These are phyloP conservation scores for Bos taurus DNA, from an alignment of 2,113 vertebrate species.

Conservation along the genomic window DNA sequence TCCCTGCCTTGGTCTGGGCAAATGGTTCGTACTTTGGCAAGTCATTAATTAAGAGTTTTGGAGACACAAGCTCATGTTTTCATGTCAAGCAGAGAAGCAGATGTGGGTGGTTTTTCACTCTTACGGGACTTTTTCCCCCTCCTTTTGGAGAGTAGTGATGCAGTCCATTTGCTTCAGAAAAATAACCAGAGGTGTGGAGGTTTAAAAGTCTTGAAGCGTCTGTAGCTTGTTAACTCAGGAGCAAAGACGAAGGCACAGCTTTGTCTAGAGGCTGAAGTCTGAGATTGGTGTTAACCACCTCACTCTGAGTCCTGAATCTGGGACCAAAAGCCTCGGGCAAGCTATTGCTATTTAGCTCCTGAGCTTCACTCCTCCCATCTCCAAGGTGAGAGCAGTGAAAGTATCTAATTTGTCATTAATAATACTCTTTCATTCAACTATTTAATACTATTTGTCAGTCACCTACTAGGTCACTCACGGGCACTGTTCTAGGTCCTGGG, in stretches of 20 bases:
- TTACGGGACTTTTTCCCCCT: not conserved
- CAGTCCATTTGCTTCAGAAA: constrained; percentile 26
- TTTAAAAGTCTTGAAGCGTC: not conserved
- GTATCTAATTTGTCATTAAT: accelerated
- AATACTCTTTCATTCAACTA: not conserved
- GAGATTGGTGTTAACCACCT: not conserved
- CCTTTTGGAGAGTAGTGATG: not conserved
- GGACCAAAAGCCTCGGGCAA: accelerated
- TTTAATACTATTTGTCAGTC: not conserved
- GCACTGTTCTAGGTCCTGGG: not conserved
- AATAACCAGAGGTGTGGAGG: not conserved
- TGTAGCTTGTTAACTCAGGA: not conserved
- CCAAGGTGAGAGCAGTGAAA: accelerated
- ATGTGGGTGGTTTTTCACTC: constrained; percentile 23
- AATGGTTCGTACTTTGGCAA: constrained; percentile 68
- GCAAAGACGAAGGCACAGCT: not conserved
- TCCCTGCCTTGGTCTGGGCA: constrained; percentile 52
- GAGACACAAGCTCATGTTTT: constrained; percentile 54
- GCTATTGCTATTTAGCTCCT: not conserved
- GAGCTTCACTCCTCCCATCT: not conserved
- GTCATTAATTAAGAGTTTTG: constrained; percentile 41
- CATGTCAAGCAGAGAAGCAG: constrained; percentile 63
- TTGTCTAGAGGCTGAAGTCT: not conserved
- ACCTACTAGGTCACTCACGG: not conserved
- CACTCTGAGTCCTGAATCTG: not conserved